These are phyloP conservation scores for Callaeas wilsoni DNA, from an alignment of 2,113 vertebrate species.

Conservation along the genomic window DNA sequence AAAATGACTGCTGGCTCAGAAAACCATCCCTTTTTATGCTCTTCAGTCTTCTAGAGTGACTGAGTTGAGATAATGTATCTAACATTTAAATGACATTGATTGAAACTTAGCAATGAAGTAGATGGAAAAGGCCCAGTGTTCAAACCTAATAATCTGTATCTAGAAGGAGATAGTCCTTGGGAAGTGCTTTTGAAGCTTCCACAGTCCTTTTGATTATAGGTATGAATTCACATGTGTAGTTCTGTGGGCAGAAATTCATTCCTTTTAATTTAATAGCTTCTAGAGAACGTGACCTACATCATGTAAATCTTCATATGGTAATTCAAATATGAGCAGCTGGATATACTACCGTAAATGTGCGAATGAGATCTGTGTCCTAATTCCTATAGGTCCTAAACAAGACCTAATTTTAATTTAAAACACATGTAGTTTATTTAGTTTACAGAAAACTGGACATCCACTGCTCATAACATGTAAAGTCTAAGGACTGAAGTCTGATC, in stretches of 20 bases:
- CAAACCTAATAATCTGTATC: not conserved
- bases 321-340: not conserved
- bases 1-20: not conserved
- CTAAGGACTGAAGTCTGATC: not conserved
- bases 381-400: not conserved
- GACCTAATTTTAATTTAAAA: not conserved
- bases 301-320: not conserved
- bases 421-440: not conserved
- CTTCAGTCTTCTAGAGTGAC: not conserved
- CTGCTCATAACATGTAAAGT: not conserved
- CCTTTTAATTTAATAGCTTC: not conserved
- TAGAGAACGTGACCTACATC: not conserved
- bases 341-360: not conserved
- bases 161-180: not conserved
- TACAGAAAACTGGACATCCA: not conserved
- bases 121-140: not conserved
- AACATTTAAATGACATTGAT: not conserved
- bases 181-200: not conserved
- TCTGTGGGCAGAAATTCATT: not conserved
- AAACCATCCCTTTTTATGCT: not conserved
- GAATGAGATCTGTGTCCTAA: not conserved
- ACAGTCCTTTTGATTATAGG: not conserved
- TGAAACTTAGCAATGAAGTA: not conserved
- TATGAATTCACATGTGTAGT: not conserved
- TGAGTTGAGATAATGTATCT: not conserved